Evolutionary conservation across 2,888 invertebrate species (phyloP), one percentile per base, ranked within the genome.

Genomic region (Drosophila testacea): DNA sequence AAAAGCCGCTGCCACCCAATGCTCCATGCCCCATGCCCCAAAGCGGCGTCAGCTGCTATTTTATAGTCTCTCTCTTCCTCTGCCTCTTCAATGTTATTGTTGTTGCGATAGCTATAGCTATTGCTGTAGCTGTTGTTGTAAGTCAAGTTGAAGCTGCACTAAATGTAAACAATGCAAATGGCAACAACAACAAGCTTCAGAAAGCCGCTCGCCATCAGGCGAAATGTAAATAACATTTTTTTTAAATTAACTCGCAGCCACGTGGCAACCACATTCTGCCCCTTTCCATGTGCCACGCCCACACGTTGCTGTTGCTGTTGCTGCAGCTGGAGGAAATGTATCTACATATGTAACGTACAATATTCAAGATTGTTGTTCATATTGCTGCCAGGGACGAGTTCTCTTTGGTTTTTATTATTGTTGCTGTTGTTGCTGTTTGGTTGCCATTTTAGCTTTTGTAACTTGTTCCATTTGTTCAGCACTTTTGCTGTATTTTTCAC

Each of bases 341-440:
- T 83, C 83, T 85, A 83, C 86, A 83, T 85, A 83, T 83, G 86
- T 81, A 83, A 72, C 79, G 76, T 83, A 70, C 79, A 81, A 83
- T 83, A 85, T 83, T 83, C 81, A 83, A 83, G 86, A 83, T 85
- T 83, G 81, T 83, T 85, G 85, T 80, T 83, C 83, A 83, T 83
- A 83, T 85, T 74, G 81, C 76, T 74, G 83, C 55, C 74, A 69
- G 77, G 65, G 60, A 56, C 59, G 71, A 70, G 66, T 52, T 65
- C 46, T 16, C 22, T 69, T 57, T 50, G 41, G 34, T 13, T 62
- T 59, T 48, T 60, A 48, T 42, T 63, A 32, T 60, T 47, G 38
- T 4, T 34, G 39, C 2, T 32, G 6, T 32, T 32, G 32, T 16
- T 71, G 64, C 50, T 54, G 51, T 28, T 63, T 46, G 73, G 69